Evolutionary conservation across 1,140 invertebrate genomes (phyloP).

Genomic region (Heterodera carotae): DNA sequence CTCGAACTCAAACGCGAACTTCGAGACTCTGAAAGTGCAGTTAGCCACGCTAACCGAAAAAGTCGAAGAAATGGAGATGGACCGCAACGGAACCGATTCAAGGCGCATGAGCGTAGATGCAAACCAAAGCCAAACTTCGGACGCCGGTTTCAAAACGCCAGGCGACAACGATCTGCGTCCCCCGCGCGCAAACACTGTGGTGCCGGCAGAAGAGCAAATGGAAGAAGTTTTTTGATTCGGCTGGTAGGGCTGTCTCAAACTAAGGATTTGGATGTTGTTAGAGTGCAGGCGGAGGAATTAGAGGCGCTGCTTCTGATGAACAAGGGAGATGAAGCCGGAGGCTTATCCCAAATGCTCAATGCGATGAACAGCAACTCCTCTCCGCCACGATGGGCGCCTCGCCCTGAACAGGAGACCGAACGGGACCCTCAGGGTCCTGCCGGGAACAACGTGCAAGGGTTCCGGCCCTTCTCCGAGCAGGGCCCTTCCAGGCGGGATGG

Average conservation of each 20-base stretch:
- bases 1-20: not conserved
- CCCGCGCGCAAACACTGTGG: too few relatives aligned
- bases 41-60: not conserved
- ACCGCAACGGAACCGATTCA: not conserved
- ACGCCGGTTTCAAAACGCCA: too few relatives aligned
- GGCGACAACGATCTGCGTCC: too few relatives aligned
- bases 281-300: constrained; percentile 11
- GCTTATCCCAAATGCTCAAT: not conserved
- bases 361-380: not conserved
- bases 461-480: not conserved
- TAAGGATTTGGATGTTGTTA: constrained; percentile 9
- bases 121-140: too few relatives aligned
- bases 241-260: not conserved
- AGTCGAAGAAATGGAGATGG: not conserved
- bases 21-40: not conserved
- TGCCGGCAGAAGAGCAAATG: too few relatives aligned
- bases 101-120: too few relatives aligned
- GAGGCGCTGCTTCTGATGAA: not conserved
- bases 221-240: constrained; percentile 7
- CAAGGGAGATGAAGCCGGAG: not conserved
- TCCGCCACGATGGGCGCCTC: not conserved
- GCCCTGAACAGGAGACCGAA: not conserved
- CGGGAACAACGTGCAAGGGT: not conserved
- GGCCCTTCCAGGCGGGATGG: too few relatives aligned
- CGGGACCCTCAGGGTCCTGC: not conserved